These are phyloP conservation scores for Colinus virginianus DNA, from an alignment of 2,113 vertebrate species.

Conservation along the genomic window DNA sequence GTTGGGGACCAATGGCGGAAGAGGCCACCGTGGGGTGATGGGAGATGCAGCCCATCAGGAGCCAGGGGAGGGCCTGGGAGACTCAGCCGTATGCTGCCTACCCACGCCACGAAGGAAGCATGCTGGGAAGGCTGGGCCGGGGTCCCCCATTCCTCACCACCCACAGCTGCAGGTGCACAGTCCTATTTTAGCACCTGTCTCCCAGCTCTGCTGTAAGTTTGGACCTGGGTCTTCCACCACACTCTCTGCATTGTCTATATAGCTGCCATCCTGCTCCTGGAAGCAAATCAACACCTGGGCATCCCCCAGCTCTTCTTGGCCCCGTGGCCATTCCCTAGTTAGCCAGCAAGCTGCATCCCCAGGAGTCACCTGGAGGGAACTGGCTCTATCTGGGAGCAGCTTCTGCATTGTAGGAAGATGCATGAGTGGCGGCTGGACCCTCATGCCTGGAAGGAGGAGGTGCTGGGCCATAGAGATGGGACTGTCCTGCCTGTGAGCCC, in stretches of 20 bases:
- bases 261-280: not conserved
- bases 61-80: constrained; percentile 55
- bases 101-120: not conserved
- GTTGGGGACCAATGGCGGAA: constrained; percentile 57
- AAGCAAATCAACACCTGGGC: not conserved
- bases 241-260: fast-evolving
- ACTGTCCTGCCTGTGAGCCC: not conserved
- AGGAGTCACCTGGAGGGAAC: not conserved
- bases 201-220: not conserved
- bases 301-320: fast-evolving
- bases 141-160: not conserved
- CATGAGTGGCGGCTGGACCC: not conserved
- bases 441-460: not conserved
- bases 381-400: not conserved
- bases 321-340: fast-evolving
- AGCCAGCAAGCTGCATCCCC: not conserved
- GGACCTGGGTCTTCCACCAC: not conserved
- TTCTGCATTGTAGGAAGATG: fast-evolving
- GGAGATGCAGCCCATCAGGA: constrained; percentile 56
- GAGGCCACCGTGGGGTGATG: constrained; percentile 45
- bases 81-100: not conserved
- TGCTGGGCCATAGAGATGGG: not conserved
- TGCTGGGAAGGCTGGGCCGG: not conserved
- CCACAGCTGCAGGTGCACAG: fast-evolving
- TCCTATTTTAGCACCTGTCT: fast-evolving